These are phyloP conservation scores for Heterotis niloticus DNA, from an alignment of 2,113 vertebrate species.

Conservation along the genomic window DNA sequence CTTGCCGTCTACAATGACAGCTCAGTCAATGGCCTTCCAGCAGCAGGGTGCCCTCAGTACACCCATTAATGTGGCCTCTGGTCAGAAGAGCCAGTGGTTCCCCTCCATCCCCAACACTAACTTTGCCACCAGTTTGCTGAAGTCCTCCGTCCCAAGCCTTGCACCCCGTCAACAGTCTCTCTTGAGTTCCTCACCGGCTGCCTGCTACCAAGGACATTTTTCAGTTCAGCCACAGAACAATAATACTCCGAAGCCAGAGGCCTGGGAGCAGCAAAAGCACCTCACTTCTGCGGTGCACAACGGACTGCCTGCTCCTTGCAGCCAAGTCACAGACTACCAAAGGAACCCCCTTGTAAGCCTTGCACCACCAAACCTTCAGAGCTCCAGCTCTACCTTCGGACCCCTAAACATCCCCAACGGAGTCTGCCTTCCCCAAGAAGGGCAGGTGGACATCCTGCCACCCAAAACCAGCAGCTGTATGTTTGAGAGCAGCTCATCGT, in stretches of 20 bases:
- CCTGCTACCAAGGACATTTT: conserved; percentile 29
- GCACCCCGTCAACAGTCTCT: background rate
- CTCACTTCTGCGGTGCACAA: conserved; percentile 32
- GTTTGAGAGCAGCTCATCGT: conserved; percentile 35
- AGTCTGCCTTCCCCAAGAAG: conserved; percentile 39
- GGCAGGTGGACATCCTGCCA: conserved; percentile 21
- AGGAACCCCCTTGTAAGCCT: background rate
- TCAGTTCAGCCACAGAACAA: conserved; percentile 16
- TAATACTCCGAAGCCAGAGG: background rate
- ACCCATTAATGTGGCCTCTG: conserved; percentile 4
- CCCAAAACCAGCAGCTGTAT: conserved; percentile 38
- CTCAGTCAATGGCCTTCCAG: conserved; percentile 20
- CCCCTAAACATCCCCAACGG: background rate
- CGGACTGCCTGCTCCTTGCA: conserved; percentile 17
- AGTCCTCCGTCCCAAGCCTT: background rate
- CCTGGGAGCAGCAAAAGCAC: conserved; percentile 35
- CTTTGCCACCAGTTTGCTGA: conserved; percentile 20
- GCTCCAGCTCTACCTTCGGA: background rate
- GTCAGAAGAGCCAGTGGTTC: conserved; percentile 24
- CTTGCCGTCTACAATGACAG: fast-evolving
- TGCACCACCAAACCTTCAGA: background rate
- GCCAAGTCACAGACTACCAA: conserved; percentile 18
- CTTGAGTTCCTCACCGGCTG: conserved; percentile 19
- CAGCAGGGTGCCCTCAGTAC: conserved; percentile 21
- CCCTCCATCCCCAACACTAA: conserved; percentile 41